Conservation (phyloP, 2,113 vertebrate genomes). For the Eonycteris spelaea region DNA sequence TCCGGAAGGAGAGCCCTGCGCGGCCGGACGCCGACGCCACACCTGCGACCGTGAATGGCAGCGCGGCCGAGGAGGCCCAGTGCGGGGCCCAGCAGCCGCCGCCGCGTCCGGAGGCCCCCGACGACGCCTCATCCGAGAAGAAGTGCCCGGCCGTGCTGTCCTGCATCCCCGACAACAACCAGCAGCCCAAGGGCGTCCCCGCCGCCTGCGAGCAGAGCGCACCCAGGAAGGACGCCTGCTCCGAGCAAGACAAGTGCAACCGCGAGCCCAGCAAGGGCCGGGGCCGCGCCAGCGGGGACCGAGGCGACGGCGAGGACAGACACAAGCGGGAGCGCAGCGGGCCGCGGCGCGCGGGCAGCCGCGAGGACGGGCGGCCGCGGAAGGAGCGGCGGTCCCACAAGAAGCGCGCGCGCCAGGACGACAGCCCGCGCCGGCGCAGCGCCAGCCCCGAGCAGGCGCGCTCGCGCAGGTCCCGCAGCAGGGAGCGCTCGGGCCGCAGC, state of each 20-base stretch:
- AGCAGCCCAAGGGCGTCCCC: constrained; percentile 40
- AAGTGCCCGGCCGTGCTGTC: constrained; percentile 27
- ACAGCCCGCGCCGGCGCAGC: constrained; percentile 74
- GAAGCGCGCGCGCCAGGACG: constrained; percentile 70
- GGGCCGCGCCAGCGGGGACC: constrained; percentile 53
- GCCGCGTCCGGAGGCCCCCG: background rate
- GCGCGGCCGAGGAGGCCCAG: constrained; percentile 38
- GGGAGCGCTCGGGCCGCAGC: constrained; percentile 75
- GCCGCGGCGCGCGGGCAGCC: constrained; percentile 63
- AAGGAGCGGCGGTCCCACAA: constrained; percentile 69
- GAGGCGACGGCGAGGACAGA: constrained; percentile 35
- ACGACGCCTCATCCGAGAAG: constrained; percentile 58
- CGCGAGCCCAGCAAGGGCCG: constrained; percentile 64
- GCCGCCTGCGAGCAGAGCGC: constrained; percentile 26
- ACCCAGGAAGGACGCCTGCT: constrained; percentile 1
- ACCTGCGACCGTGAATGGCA: constrained; percentile 70
- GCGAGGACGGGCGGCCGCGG: constrained; percentile 49
- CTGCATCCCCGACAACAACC: constrained; percentile 51
- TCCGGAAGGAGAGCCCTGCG: background rate
- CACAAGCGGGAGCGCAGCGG: constrained; percentile 39
- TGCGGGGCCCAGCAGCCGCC: constrained; percentile 37
- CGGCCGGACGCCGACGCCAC: background rate
- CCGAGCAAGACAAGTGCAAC: constrained; percentile 73
- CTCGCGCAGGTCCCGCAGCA: constrained; percentile 69
- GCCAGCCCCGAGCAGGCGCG: constrained; percentile 62